phyloP scores from a whole-genome alignment of 2,888 invertebrate genomes.

The Plebejus melissa region DNA sequence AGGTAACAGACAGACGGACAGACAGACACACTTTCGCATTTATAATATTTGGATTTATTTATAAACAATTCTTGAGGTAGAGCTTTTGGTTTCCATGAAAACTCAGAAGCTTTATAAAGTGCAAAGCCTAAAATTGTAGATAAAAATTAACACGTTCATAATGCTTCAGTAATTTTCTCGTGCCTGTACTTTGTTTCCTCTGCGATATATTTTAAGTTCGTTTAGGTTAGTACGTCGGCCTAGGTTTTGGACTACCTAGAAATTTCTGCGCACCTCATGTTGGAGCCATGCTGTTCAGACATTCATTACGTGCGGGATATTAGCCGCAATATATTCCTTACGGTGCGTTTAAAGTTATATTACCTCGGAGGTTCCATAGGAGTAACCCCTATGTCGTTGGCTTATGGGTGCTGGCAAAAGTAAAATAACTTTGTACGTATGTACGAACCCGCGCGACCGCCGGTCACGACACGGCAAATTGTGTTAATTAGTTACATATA shows the following conservation, averaged over 20 bases:
- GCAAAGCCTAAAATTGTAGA: no score
- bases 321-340: slow-evolving; percentile 38
- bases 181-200: background rate
- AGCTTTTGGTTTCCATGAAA: no score
- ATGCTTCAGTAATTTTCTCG: background rate
- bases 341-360: background rate
- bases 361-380: background rate
- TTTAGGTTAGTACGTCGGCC: background rate
- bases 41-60: no score
- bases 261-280: slow-evolving; percentile 24
- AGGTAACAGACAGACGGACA: no score
- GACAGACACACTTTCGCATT: no score
- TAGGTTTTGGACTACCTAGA: background rate
- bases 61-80: no score
- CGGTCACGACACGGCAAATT: slow-evolving; percentile 28
- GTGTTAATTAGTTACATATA: slow-evolving; percentile 26
- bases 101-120: no score
- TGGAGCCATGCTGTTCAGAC: slow-evolving; percentile 34
- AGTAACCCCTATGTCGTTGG: background rate
- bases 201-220: background rate
- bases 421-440: background rate
- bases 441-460: background rate
- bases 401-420: background rate
- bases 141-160: no score
- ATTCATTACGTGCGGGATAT: slow-evolving; percentile 42